Evolutionary conservation across 2,113 vertebrate species (phyloP).

Genomic region (Actinemys pallida): DNA sequence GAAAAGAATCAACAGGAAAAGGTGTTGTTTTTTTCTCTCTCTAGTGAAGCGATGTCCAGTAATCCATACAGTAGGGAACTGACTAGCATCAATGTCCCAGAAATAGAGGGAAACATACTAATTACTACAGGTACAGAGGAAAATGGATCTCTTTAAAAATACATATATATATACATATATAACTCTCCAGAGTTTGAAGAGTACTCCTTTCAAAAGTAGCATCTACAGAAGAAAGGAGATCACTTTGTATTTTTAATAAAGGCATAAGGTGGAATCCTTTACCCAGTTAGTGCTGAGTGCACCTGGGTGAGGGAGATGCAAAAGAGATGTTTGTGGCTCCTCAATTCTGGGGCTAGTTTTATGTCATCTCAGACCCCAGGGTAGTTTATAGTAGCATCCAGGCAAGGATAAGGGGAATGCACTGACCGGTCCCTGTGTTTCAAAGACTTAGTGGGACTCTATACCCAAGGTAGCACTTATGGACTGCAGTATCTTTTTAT

Average conservation of each 20-base stretch:
- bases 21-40: not conserved
- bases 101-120: not conserved
- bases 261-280: not conserved
- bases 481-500: not conserved
- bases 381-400: not conserved
- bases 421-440: not conserved
- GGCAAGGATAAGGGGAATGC: not conserved
- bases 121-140: not conserved
- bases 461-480: not conserved
- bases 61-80: not conserved
- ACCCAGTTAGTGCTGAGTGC: not conserved
- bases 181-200: not conserved
- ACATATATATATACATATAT: not conserved
- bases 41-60: not conserved
- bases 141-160: not conserved
- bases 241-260: not conserved
- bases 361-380: not conserved
- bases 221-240: not conserved
- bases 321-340: not conserved
- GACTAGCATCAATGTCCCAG: not conserved
- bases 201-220: not conserved
- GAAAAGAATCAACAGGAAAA: not conserved
- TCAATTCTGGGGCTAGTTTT: not conserved
- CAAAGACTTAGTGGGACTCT: not conserved
- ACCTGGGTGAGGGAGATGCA: not conserved